Percentiles rank a stretch among this genome's conserved stretches.
These are phyloP conservation scores for Campoplex capitator DNA, from an alignment of 2,888 invertebrate genomes.

Conservation along the genomic window DNA sequence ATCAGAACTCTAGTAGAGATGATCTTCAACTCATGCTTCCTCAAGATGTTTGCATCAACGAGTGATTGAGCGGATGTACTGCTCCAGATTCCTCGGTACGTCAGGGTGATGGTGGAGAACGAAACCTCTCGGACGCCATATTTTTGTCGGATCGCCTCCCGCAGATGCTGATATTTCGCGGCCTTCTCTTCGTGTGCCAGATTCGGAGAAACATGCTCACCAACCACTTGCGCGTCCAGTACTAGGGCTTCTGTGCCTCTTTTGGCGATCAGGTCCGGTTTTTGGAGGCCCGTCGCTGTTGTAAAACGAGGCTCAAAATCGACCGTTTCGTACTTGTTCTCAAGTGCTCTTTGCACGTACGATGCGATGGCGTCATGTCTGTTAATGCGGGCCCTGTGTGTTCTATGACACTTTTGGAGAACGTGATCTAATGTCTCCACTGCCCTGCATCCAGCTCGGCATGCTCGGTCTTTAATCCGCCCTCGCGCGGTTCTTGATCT, in stretches of 20 bases:
- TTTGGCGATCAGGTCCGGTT: conserved; percentile 78
- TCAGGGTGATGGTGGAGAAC: conserved; percentile 52
- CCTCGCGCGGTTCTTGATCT: conserved; percentile 74
- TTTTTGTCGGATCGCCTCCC: neutral
- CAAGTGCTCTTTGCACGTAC: conserved; percentile 53
- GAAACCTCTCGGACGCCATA: conserved; percentile 9
- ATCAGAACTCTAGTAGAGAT: conserved; percentile 54
- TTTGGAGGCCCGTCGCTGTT: conserved; percentile 74
- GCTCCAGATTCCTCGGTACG: conserved; percentile 68
- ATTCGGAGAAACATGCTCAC: conserved; percentile 74
- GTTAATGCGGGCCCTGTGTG: conserved; percentile 78
- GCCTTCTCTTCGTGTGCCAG: conserved; percentile 73
- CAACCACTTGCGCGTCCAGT: conserved; percentile 80
- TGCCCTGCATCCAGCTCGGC: conserved; percentile 76
- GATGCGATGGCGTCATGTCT: conserved; percentile 76
- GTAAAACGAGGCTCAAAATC: conserved; percentile 72
- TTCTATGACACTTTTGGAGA: conserved; percentile 77
- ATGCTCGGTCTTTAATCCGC: conserved; percentile 61
- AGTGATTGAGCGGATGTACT: conserved; percentile 38
- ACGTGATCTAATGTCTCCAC: conserved; percentile 78
- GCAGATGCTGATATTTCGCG: conserved; percentile 46
- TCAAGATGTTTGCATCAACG: neutral
- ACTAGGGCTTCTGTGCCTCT: conserved; percentile 72
- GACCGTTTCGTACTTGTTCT: conserved; percentile 52
- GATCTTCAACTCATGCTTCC: conserved; percentile 43